Evolutionary conservation across 2,797 vertebrate genomes (phyloP).

Genomic region (Enteromius fasciolatus): DNA sequence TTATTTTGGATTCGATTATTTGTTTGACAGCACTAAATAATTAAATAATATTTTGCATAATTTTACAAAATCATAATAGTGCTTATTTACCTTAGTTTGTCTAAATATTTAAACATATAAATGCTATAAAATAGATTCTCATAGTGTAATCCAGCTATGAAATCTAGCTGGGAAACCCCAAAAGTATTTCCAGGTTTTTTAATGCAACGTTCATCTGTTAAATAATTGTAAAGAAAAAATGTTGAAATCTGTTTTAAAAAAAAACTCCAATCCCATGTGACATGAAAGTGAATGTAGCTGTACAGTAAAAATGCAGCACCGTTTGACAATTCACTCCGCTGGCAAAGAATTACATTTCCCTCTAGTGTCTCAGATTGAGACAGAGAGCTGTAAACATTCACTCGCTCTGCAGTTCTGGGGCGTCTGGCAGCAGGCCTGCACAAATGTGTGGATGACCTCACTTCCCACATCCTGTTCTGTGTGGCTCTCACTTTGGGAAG

Average conservation of each 20-base stretch:
- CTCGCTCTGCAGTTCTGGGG: constrained; percentile 18
- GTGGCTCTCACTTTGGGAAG: constrained; percentile 69
- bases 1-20: too few relatives aligned
- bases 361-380: constrained; percentile 3
- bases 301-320: neutral
- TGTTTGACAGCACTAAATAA: neutral
- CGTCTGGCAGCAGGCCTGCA: constrained; percentile 67
- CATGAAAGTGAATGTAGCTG: neutral
- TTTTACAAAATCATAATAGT: neutral
- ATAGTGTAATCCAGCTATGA: neutral
- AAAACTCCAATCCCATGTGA: neutral
- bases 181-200: neutral
- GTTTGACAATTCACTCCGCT: neutral
- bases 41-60: neutral
- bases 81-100: neutral
- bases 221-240: neutral
- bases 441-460: constrained; percentile 79
- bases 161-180: neutral
- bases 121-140: neutral
- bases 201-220: neutral
- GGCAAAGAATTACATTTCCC: neutral
- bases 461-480: constrained; percentile 81
- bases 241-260: neutral
- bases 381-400: constrained; percentile 42
- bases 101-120: neutral